Base-by-base conservation (phyloP, 2,113 vertebrate genomes). In the Thoracochromis brauschi region DNA sequence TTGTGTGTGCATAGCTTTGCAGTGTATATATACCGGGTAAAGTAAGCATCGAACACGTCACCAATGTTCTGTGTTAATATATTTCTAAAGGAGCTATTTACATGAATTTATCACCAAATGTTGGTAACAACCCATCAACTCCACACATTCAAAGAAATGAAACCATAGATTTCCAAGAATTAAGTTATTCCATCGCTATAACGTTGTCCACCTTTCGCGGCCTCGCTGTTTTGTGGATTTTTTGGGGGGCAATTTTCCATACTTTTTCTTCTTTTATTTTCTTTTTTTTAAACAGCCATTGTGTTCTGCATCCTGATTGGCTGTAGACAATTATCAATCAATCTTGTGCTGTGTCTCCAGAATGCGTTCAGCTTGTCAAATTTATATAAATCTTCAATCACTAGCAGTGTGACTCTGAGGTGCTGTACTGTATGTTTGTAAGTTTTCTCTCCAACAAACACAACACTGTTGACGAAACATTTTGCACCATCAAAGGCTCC, bases 121-220 rank as follows among this genome's bases (percentile, higher is more conserved):
- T 60, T 17, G 57, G 14, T 31, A 60, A 17, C 14, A 60, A 60
- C 26, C 8, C 14, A 60, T 60, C 14, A 17, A 17, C 14, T 1
- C 3, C 0, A 60, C 55, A 58, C 26, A 60, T 60, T 31, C 26
- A 31, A 60, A 60, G 57, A 60, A 6, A 60, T 17, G 8, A 31
- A 31, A 60, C 24, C 8, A 60, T 31, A 60, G 4, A 29, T 26
- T 26, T 57, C 24, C 54, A 57, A 14, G 54, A 57, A 57, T 26
- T 14, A 26, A 57, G 54, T 57, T 57, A 57, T 57, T 57, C 24
- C 54, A 57, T 57, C 7, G 7, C 54, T 57, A 26, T 2, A 57
- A 8, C 4, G 54, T 26, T 7, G 54, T 26, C 54, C 12, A 26
- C 54, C 12, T 26, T 57, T 57, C 0, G 1, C 0, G 0, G 54